Base-by-base conservation (phyloP, 2,113 vertebrate genomes). In the Scortum barcoo region DNA sequence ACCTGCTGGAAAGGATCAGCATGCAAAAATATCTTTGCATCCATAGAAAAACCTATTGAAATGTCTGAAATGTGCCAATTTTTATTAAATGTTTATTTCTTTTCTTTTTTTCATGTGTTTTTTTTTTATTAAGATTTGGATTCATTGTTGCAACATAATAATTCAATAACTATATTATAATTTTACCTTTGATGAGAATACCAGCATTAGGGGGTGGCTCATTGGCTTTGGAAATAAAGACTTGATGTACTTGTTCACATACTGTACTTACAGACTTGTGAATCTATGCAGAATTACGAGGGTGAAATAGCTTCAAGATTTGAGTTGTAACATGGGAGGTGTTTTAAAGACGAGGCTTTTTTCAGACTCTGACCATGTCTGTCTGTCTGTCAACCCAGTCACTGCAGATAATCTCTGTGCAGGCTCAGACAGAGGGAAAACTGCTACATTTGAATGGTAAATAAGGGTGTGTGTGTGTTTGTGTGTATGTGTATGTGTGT, bases 371-470 rank as follows among this genome's bases (percentile, higher is more conserved):
- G 6, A 14, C 30, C 20, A n/a, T 9, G 7, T 48, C 24, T 33
- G 66, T 30, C 26, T 46, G 24, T 16, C 63, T n/a, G n/a, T 70
- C 44, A 30, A 24, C 68, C 19, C 20, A 24, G 51, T 24, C 24
- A 19, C 22, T 57, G 67, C 2, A 48, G 69, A 86, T 78, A 57
- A 63, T 24, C 30, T 78, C 51, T 86, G 26, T 60, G 3, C 30
- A 73, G 28, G 13, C 58, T 73, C 69, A 78, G 76, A 61, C 69
- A 78, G 46, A 70, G 33, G 30, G 26, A 44, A 54, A 30, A 72
- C 68, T 62, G 61, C 61, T 72, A 67, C 72, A 50, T 62, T 81
- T 77, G 20, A 70, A 68, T 56, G 46, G 33, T 72, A 81, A 86
- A 81, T 86, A 86, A 50, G 70, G 75, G 3, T 80, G n/a, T 61